Percentiles rank a stretch among this genome's conserved stretches.
Conservation (phyloP, 2,797 vertebrate species). For the Cyprinella venusta region DNA sequence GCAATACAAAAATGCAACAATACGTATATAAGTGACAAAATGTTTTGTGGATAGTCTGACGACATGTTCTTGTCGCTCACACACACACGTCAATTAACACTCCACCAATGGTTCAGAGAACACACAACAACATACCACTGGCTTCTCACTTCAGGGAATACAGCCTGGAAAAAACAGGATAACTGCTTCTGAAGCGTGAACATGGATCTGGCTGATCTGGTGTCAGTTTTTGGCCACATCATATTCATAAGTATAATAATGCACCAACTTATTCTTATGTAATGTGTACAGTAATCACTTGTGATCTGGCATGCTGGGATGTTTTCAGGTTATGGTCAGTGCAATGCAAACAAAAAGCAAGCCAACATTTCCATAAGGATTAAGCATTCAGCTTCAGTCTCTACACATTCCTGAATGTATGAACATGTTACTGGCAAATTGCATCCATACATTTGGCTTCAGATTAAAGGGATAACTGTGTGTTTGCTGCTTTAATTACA, state of each 20-base stretch:
- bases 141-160: constrained; percentile 55
- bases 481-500: not conserved
- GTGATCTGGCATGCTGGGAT: not conserved
- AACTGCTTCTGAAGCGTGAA: constrained; percentile 30
- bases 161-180: constrained; percentile 20
- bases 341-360: constrained; percentile 11
- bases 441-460: not conserved
- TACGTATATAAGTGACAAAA: no score
- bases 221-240: not conserved
- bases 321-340: not conserved
- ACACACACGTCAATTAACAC: constrained; percentile 42
- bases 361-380: not conserved
- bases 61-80: not conserved
- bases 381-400: not conserved
- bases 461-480: not conserved
- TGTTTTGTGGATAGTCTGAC: not conserved
- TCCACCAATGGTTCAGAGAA: constrained; percentile 24
- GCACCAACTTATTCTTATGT: not conserved
- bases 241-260: not conserved
- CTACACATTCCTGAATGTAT: constrained; percentile 3
- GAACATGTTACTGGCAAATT: not conserved
- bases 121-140: constrained; percentile 50
- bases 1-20: no score
- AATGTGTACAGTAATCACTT: not conserved
- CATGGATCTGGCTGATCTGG: not conserved